Conservation (phyloP, 2,888 invertebrate species). For the Acronicta aceris region DNA sequence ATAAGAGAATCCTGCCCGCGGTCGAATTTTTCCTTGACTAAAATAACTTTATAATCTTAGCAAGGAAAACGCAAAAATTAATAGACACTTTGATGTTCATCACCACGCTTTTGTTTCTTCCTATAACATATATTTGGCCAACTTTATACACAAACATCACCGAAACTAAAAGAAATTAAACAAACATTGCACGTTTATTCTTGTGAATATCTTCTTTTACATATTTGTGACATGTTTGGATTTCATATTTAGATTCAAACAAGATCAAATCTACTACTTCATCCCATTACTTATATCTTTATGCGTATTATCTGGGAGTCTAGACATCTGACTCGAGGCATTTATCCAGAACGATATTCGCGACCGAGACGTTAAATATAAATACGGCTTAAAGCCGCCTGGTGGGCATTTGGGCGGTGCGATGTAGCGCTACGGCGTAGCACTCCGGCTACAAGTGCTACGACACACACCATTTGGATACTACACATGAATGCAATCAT, state of each 20-base stretch:
- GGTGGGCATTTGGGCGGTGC: slow-evolving; percentile 65
- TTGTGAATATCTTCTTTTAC: no score
- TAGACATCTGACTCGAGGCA: slow-evolving; percentile 9
- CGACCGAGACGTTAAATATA: slow-evolving; percentile 50
- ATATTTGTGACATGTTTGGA: neutral
- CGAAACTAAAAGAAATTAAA: no score
- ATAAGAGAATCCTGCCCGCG: no score
- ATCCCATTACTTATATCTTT: neutral
- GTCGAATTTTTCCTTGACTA: no score
- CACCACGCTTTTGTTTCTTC: no score
- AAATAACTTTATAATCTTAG: no score
- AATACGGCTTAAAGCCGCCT: slow-evolving; percentile 73
- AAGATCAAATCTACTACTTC: neutral
- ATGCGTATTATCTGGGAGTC: neutral
- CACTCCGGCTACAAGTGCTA: slow-evolving; percentile 50
- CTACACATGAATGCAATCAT: slow-evolving; percentile 60
- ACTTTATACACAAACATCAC: no score
- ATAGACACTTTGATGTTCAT: no score
- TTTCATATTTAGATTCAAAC: slow-evolving; percentile 1
- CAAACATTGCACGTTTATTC: no score
- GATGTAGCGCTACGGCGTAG: slow-evolving; percentile 50
- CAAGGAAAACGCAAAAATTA: no score
- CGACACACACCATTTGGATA: slow-evolving; percentile 41
- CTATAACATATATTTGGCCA: no score
- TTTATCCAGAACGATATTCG: slow-evolving; percentile 36